Evolutionary conservation across 2,888 invertebrate species (phyloP), one percentile per base, ranked within the genome.

Genomic region (Dorcus hopei): DNA sequence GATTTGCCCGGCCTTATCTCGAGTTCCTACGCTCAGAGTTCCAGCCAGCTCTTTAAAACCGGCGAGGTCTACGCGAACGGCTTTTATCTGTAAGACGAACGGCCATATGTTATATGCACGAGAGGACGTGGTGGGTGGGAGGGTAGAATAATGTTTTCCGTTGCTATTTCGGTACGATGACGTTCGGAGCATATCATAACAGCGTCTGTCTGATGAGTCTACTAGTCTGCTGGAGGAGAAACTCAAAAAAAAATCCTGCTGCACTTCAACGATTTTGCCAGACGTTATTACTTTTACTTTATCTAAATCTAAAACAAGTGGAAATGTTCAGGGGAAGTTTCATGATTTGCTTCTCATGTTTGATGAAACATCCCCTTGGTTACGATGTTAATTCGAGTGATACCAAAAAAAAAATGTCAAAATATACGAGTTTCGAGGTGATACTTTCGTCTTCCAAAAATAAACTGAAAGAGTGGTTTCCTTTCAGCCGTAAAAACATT

Each of bases 91-190:
- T 39, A 51, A 54, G 54, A 53, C 54, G 48, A 51, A 50, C 49
- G 53, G 50, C 52, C 58, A 58, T 53, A 58, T 58, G 58, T 58
- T 53, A 45, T 49, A 38, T 49, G 58, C 49, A 52, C 47, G 43
- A 45, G 47, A 50, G 54, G 51, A 59, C 55, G 59, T 51, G 54
- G 62, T 60, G 57, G 64, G 61, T 54, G 56, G 64, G 50, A 50
- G 61, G 58, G 59, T 59, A 56, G 54, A 64, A 62, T 59, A 58
- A 62, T 58, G 57, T 61, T 61, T 63, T 59, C 60, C 58, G 62
- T 47, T 60, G 64, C 64, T 64, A 64, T 64, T 64, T 64, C 58
- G 49, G 62, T 60, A 50, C 52, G 50, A 60, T 64, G 59, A 64
- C 64, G 64, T 62, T 57, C 55, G 40, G 49, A 33, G 26, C 43